Evolutionary conservation across 1,140 invertebrate genomes (phyloP).

Genomic region (Drosophila bocki): DNA sequence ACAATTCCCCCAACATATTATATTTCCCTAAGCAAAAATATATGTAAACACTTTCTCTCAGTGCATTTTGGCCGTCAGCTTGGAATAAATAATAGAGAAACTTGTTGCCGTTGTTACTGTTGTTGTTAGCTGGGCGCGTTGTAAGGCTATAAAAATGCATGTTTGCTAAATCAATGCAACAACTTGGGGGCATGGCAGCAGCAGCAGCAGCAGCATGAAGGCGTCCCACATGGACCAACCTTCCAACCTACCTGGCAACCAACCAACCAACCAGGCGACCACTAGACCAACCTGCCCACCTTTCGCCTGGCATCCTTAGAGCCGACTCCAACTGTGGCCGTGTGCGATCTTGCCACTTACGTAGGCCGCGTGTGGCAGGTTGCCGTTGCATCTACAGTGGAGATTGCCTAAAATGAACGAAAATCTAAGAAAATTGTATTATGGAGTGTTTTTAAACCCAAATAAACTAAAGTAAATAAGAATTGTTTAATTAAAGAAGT

Average conservation of each 20-base stretch:
- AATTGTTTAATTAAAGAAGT: too few species aligned
- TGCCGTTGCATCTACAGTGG: slow-evolving; percentile 58
- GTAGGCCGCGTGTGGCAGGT: slow-evolving; percentile 84
- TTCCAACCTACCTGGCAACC: slow-evolving; percentile 38
- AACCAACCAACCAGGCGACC: not conserved
- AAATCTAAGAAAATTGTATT: not conserved
- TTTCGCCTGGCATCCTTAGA: slow-evolving; percentile 80
- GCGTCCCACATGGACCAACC: slow-evolving; percentile 75
- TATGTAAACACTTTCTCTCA: not conserved
- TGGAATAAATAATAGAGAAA: slow-evolving; percentile 82
- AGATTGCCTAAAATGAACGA: not conserved
- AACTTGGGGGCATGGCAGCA: slow-evolving; percentile 81
- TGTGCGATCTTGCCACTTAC: slow-evolving; percentile 84
- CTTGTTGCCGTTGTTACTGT: slow-evolving; percentile 66
- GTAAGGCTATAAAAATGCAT: slow-evolving; percentile 84
- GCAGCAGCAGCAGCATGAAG: slow-evolving; percentile 43
- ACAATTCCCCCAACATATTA: not conserved
- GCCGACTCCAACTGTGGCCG: slow-evolving; percentile 55
- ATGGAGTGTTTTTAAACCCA: not conserved
- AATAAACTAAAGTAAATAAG: too few species aligned
- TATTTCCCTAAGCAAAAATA: too few species aligned
- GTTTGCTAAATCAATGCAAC: slow-evolving; percentile 85
- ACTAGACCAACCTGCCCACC: slow-evolving; percentile 71
- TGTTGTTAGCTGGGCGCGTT: slow-evolving; percentile 72
- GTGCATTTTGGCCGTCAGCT: slow-evolving; percentile 57